Evolutionary conservation across 2,113 vertebrate species (phyloP), one percentile per base, ranked within the genome.

Genomic region (Garra rufa): DNA sequence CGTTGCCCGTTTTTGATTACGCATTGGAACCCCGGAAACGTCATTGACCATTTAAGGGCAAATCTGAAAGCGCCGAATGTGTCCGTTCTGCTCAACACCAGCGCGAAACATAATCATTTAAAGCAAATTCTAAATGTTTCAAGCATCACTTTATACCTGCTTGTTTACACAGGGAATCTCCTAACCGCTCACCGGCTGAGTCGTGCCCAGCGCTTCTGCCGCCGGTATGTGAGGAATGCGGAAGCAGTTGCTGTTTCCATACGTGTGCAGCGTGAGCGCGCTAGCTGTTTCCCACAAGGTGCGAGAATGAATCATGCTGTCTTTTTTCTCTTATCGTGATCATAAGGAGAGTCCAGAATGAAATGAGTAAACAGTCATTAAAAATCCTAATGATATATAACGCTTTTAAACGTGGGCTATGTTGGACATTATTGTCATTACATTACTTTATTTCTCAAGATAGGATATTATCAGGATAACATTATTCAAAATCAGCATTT

Each of bases 31-130:
- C 81, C 70, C 87, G 87, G 83, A 76, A 83, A 88, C 87, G 87
- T 88, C 87, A 88, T 59, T 88, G 87, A 50, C 87, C 87, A 81
- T 80, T 83, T 88, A 81, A 69, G 87, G 87, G 76, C 84, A 85
- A 85, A 52, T 83, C 70, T 76, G 7, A 43, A 43, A 61, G 59
- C 46, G 24, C 61, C 59, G 50, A 38, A 15, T 28, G 13, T 67
- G 10, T 65, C 14, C 13, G 13, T 48, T 48, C 28, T 15, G 7
- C 41, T 38, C 50, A 24, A 63, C 6, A 30, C n/a, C 11, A 61
- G 9, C 7, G 14, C n/a, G 1, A 19, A 43, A 48, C 43, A 43
- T 14, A 44, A 24, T 0, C 3, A 57, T 26, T 41, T 26, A 2
- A 59, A 9, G 6, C 3, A 21, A n/a, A 38, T 30, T 80, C 3